Base-by-base conservation (phyloP, 2,113 vertebrate species). In the Takifugu flavidus region DNA sequence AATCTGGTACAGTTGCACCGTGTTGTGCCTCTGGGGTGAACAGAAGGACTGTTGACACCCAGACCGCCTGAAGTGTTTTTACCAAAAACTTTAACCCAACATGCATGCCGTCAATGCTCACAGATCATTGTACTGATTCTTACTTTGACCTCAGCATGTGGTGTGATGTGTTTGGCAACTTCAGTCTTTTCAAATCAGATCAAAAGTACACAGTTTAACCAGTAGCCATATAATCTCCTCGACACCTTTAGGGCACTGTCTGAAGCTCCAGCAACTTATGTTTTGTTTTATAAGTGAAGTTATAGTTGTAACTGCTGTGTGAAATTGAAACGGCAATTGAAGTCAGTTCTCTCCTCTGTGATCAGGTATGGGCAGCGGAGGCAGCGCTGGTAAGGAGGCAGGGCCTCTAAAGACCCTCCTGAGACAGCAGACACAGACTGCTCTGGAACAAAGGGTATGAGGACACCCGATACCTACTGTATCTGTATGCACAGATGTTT, bases 301-400 rank as follows among this genome's bases (percentile, higher is more conserved):
- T 34, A 59, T 51, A 46, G 27, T 11, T 50, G 28, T 5, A 34
- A 25, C 34, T 10, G 2, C 7, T 39, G 7, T 39, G 4, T 39
- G 34, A 10, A 39, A 39, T 10, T 39, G 34, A 39, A 11, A 20
- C 20, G 20, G 20, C 20, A 20, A 20, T 20, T 20, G 34, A 39
- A 39, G 7, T 20, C 20, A 39, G 11, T 6, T 34, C 45, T 79
- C 59, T 79, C 56, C 29, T 72, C 86, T 77, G 75, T 86, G 86
- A 85, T 73, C 89, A 98, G 97, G 97, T 86, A 98, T 98, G 95
- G 96, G 96, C 84, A 98, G 96, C 79, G 97, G 96, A 76, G 96
- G 96, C 72, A 98, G 97, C 66, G 94, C 89, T 53, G 96, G 97
- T 75, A 98, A 98, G 90, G 96, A 99, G 83, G 94, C 94, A 28